A percentile compares a stretch with the other conserved stretches of the same genome.
phyloP scores from a whole-genome alignment of 2,113 vertebrate species.

The Epinephelus fuscoguttatus region DNA sequence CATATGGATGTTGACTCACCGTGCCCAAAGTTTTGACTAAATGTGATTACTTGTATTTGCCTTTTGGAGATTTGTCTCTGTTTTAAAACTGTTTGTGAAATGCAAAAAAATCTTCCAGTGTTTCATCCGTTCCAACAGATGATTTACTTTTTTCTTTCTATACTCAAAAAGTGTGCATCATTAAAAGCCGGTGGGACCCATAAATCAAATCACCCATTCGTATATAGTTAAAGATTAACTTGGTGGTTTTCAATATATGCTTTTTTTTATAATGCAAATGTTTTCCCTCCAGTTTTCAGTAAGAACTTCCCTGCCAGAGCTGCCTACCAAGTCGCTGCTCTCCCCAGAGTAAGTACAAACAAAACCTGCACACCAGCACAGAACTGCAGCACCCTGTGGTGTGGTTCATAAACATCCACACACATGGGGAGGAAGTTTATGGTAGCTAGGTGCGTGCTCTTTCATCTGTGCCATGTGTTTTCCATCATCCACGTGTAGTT shows the following conservation, averaged over 20 bases:
- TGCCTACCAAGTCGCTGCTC: conserved; percentile 86
- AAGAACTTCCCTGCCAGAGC: conserved; percentile 86
- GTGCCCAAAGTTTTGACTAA: not conserved
- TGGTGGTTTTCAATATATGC: not conserved
- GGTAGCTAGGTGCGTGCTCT: not conserved
- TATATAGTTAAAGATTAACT: not conserved
- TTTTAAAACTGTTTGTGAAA: not conserved
- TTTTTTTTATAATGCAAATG: not conserved
- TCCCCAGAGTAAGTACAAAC: conserved; percentile 83
- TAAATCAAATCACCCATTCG: not conserved
- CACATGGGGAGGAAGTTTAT: not conserved
- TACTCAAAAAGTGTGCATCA: not conserved
- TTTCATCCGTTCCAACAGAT: not conserved
- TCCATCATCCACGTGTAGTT: not conserved
- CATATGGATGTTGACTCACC: not conserved
- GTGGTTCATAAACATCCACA: not conserved
- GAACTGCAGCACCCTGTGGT: not conserved
- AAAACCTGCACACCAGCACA: not conserved
- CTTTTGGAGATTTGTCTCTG: not conserved
- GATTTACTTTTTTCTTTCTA: not conserved
- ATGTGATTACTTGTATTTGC: not conserved
- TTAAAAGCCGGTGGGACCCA: not conserved
- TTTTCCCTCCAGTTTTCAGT: conserved; percentile 82
- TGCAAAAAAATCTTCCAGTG: not conserved
- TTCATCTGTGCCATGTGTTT: not conserved